phyloP scores from a whole-genome alignment of 2,888 invertebrate species.

The Limnephilus auricula region DNA sequence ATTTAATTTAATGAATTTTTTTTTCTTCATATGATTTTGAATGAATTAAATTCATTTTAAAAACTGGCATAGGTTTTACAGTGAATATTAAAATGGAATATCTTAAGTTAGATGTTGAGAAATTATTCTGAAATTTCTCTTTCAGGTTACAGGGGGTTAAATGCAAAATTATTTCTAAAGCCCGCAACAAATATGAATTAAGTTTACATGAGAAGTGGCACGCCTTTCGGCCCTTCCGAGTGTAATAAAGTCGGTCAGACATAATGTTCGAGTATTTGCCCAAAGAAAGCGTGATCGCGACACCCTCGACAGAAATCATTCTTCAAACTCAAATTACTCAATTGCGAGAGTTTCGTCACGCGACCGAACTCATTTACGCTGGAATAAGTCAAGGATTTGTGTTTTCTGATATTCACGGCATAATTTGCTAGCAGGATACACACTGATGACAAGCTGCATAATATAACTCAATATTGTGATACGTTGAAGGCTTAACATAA shows the following conservation, averaged over 20 bases:
- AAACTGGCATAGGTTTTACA: too few relatives aligned
- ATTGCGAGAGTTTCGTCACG: conserved; percentile 28
- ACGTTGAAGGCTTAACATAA: not conserved
- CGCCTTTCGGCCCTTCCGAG: not conserved
- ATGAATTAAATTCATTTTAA: too few relatives aligned
- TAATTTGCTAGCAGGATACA: not conserved
- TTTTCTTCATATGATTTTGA: too few relatives aligned
- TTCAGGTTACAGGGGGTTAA: not conserved
- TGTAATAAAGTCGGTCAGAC: not conserved
- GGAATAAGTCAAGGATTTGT: not conserved
- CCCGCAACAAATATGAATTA: not conserved
- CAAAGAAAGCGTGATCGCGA: conserved; percentile 4
- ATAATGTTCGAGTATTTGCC: conserved; percentile 11
- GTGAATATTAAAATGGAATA: too few relatives aligned
- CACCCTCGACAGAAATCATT: conserved; percentile 38
- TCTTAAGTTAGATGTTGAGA: too few relatives aligned
- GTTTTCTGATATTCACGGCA: not conserved
- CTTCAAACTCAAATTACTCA: conserved; percentile 44
- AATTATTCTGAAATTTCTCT: not conserved
- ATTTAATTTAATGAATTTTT: too few relatives aligned
- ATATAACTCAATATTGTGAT: not conserved
- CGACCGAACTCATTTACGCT: conserved; percentile 5
- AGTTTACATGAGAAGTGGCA: not conserved
- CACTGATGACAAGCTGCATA: not conserved
- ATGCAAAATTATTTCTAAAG: not conserved